Evolutionary conservation across 2,888 invertebrate genomes (phyloP).

Genomic region (Odontothrips loti): DNA sequence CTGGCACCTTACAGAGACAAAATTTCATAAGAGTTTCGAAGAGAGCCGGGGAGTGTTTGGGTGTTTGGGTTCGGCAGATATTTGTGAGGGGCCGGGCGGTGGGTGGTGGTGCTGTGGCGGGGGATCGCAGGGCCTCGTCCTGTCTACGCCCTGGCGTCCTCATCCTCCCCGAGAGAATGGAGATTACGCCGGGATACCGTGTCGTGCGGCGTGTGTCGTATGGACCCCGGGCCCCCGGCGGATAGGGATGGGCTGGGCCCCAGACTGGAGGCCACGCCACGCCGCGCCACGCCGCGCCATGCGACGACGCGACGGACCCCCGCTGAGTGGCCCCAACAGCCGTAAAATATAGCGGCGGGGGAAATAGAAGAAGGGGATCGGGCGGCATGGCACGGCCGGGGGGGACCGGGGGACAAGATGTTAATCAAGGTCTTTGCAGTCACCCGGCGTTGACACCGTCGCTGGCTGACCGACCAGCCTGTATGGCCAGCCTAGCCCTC

Average conservation of each 20-base stretch:
- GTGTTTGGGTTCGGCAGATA: too few relatives aligned
- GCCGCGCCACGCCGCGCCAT: neutral
- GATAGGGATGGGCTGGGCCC: neutral
- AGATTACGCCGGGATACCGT: neutral
- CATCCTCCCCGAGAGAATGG: too few relatives aligned
- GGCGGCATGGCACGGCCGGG: neutral
- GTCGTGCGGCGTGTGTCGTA: neutral
- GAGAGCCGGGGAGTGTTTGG: too few relatives aligned
- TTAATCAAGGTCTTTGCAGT: slow-evolving; percentile 23
- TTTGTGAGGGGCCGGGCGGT: too few relatives aligned
- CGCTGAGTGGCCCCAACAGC: neutral
- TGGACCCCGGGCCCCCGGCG: too few relatives aligned
- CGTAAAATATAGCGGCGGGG: neutral
- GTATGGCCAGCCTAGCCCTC: too few relatives aligned
- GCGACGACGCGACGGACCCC: neutral
- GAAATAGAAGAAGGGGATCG: neutral
- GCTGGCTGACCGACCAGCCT: neutral
- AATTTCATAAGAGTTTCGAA: too few relatives aligned
- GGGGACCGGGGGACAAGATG: neutral
- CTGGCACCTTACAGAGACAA: too few relatives aligned
- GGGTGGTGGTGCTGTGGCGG: too few relatives aligned
- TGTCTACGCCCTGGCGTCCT: too few relatives aligned
- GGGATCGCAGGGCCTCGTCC: too few relatives aligned
- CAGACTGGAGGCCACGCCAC: neutral
- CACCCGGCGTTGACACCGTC: slow-evolving; percentile 6